Base-by-base conservation (phyloP, 2,888 invertebrate species). In the Sabatieria punctata region DNA sequence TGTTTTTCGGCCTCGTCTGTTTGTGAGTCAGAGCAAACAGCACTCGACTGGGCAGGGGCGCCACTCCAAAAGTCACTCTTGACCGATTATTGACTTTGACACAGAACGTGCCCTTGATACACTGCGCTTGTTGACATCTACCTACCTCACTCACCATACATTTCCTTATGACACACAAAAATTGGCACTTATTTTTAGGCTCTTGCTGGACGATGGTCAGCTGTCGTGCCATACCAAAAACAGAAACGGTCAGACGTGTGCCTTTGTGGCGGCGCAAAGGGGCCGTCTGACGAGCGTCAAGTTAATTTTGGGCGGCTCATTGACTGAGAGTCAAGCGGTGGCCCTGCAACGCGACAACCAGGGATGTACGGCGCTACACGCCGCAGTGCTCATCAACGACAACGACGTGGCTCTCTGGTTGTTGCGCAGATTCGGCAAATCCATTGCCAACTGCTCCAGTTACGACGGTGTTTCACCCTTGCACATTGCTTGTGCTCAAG, bases 401-500 rank as follows among this genome's bases (percentile, higher is more conserved):
- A 59, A 60, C 37, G 56, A 54, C 18, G 52, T 54, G 44, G 50
- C 55, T 23, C 43, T 54, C 26, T 57, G 54, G 52, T 52, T 60
- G 24, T 50, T 60, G 15, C 48, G 50, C 27, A 13, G 38, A n/a
- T 33, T 13, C 33, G 13, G 33, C 33, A n/a, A 33, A 33, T 33
- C n/a, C 33, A 13, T 33, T 33, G 59, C 58, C 4, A 51, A 55
- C 22, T 48, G 56, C 19, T 52, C 58, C 33, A 59, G 61, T 48
- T 45, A 51, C 6, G 52, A 54, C n/a, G 48, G 52, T 21, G 60
- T 61, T 55, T 47, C 60, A 15, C 60, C 61, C 2, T 37, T 61
- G 11, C 61, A 61, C 41, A 54, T 60, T 4, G 61, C 61, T 19
- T 56, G 60, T 8, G 57, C 59, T 6, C 60, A 60, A 48, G 60